Percentiles rank a stretch among this genome's conserved stretches.
Conservation (phyloP, 2,113 vertebrate genomes). For the Catharus fuscescens region DNA sequence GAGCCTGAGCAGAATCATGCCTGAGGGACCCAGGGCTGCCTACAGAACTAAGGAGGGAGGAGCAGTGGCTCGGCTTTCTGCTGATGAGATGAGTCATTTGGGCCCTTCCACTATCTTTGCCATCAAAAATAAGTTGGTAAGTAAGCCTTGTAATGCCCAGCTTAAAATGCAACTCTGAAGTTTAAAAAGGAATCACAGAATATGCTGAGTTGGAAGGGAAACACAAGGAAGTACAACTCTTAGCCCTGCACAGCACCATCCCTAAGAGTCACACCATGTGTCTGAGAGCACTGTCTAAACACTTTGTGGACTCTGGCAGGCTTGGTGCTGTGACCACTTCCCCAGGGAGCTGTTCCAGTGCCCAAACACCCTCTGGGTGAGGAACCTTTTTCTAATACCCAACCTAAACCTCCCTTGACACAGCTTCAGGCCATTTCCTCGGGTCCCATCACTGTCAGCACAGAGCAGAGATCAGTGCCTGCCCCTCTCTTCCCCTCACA, state of each 20-base stretch:
- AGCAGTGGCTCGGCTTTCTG: neutral
- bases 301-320: fast-evolving
- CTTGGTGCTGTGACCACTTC: neutral
- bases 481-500: fast-evolving
- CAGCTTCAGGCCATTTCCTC: neutral
- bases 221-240: neutral
- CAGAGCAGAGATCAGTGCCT: too few relatives aligned
- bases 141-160: slow-evolving; percentile 17
- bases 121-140: slow-evolving; percentile 52
- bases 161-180: slow-evolving; percentile 27
- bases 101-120: neutral
- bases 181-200: neutral
- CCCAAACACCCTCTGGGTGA: fast-evolving
- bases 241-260: neutral
- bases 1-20: fast-evolving
- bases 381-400: neutral
- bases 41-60: neutral
- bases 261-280: neutral
- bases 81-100: neutral
- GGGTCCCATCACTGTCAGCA: fast-evolving
- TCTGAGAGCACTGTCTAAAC: neutral
- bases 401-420: neutral
- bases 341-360: neutral
- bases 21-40: neutral
- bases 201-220: neutral